A percentile compares a stretch with the other conserved stretches of the same genome.
These are phyloP conservation scores for Rhopalosiphum maidis DNA, from an alignment of 1,140 invertebrate genomes.

Conservation along the genomic window DNA sequence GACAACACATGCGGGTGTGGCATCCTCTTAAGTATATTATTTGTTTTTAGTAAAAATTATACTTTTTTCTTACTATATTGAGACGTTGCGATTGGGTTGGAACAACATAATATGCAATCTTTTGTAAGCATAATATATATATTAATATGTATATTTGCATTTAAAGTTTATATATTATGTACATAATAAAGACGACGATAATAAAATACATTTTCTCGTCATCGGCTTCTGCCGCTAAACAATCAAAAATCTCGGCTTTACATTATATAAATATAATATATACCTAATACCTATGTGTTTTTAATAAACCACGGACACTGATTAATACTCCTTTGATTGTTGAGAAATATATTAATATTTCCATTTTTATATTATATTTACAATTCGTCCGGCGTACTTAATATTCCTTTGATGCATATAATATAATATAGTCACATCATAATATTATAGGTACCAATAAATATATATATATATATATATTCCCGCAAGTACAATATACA, in stretches of 20 bases:
- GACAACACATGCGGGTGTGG: not conserved
- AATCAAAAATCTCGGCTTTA: not conserved
- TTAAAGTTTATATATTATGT: no score
- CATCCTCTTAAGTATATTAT: not conserved
- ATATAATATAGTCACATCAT: no score
- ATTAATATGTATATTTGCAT: no score
- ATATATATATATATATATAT: not conserved
- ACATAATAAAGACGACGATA: not conserved
- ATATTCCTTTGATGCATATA: no score
- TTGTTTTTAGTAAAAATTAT: not conserved
- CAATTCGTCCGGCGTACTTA: not conserved
- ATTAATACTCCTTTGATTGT: not conserved
- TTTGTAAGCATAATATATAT: not conserved
- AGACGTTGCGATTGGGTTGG: not conserved
- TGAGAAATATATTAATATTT: not conserved
- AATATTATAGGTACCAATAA: not conserved
- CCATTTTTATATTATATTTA: not conserved
- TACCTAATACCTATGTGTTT: not conserved
- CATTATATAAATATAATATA: not conserved
- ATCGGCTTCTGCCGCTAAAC: not conserved
- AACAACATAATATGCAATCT: not conserved
- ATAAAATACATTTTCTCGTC: not conserved
- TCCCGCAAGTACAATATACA: not conserved
- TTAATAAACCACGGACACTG: not conserved
- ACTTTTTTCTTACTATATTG: not conserved